These are phyloP conservation scores for Atractosteus spatula DNA, from an alignment of 2,113 vertebrate species.

Conservation along the genomic window DNA sequence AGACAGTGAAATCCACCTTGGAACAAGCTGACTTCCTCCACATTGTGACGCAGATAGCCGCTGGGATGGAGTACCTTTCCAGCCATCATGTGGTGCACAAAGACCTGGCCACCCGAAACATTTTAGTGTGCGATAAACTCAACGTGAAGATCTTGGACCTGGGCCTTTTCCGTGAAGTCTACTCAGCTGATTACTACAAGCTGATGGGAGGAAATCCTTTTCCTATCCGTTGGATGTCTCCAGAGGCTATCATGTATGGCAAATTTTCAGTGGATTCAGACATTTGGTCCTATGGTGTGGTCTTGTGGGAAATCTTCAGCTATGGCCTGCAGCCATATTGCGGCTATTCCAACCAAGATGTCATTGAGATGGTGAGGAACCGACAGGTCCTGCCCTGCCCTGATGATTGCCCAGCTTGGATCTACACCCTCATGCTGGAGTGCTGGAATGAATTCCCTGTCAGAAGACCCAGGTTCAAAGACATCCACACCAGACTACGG, in stretches of 20 bases:
- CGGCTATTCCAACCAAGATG: conserved; percentile 94
- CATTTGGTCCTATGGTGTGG: conserved; percentile 93
- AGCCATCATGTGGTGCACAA: conserved; percentile 90
- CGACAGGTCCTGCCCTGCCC: conserved; percentile 88
- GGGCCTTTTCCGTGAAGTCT: conserved; percentile 91
- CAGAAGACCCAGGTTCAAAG: conserved; percentile 90
- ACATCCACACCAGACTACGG: conserved; percentile 85
- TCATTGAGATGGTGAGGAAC: conserved; percentile 90
- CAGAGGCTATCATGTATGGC: conserved; percentile 89
- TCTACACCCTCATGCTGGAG: conserved; percentile 91
- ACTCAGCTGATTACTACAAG: conserved; percentile 93
- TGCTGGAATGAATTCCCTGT: conserved; percentile 92
- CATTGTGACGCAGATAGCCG: conserved; percentile 84
- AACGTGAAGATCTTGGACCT: conserved; percentile 88
- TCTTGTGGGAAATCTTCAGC: conserved; percentile 96
- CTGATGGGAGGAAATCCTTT: conserved; percentile 79
- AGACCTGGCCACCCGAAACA: conserved; percentile 91
- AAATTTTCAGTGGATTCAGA: conserved; percentile 93
- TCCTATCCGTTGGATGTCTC: conserved; percentile 95
- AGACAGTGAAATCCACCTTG: conserved; percentile 85
- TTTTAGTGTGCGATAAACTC: conserved; percentile 90
- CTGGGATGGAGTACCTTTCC: conserved; percentile 95
- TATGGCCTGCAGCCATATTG: conserved; percentile 96
- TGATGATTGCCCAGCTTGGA: conserved; percentile 90
- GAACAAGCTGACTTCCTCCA: conserved; percentile 92